A percentile compares a stretch with the other conserved stretches of the same genome.
phyloP scores from a whole-genome alignment of 2,113 vertebrate species.

The Sinocyclocheilus anophthalmus region DNA sequence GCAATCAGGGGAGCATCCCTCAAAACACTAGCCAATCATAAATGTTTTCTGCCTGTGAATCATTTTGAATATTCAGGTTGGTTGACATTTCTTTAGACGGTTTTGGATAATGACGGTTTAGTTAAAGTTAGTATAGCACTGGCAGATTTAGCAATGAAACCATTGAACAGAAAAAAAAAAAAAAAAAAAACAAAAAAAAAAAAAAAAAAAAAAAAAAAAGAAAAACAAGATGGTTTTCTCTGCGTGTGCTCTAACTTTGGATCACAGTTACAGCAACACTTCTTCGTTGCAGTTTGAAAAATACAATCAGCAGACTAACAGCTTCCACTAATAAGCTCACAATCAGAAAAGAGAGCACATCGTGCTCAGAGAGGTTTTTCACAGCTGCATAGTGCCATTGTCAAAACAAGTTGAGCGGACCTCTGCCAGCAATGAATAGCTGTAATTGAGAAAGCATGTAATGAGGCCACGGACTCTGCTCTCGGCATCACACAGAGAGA shows the following conservation, averaged over 20 bases:
- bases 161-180: background rate
- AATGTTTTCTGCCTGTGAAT: background rate
- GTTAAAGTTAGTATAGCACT: background rate
- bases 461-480: constrained; percentile 25
- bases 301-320: constrained; percentile 7
- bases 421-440: constrained; percentile 47
- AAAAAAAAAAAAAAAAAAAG: no score
- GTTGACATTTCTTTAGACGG: background rate
- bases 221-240: no score
- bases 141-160: background rate
- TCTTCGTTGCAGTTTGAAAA: background rate
- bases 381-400: constrained; percentile 33
- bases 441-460: constrained; percentile 46
- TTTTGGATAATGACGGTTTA: background rate
- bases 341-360: background rate
- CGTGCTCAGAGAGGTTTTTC: background rate
- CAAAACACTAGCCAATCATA: background rate
- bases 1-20: background rate
- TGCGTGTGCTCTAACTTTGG: background rate
- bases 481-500: constrained; percentile 8
- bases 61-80: background rate
- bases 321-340: constrained; percentile 16
- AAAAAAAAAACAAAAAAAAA: no score
- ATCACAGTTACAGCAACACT: background rate
- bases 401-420: constrained; percentile 28